These are phyloP conservation scores for Bos javanicus DNA, from an alignment of 2,113 vertebrate species.

Conservation along the genomic window DNA sequence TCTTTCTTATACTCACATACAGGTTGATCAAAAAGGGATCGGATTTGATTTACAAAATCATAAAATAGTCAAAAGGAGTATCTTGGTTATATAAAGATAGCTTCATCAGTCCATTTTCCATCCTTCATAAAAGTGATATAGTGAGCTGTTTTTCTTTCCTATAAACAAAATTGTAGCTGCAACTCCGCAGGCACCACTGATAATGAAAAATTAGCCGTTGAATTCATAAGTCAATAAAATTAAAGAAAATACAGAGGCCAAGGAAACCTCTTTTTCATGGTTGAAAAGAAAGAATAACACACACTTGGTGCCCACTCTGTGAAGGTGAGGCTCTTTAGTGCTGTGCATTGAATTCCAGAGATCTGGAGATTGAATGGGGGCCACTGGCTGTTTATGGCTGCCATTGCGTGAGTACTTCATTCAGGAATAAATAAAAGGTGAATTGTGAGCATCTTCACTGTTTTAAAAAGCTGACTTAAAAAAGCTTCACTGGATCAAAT, in stretches of 20 bases:
- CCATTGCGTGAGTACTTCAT: neutral
- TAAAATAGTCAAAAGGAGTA: slow-evolving; percentile 28
- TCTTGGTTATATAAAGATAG: neutral
- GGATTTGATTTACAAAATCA: slow-evolving; percentile 29
- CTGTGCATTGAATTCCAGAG: neutral
- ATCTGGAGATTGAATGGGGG: neutral
- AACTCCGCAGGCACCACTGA: neutral
- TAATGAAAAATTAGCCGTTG: neutral
- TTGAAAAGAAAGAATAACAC: neutral
- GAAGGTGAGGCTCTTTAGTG: neutral
- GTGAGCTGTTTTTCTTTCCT: neutral
- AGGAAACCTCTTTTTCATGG: neutral
- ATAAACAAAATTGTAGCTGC: neutral
- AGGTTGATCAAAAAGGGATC: slow-evolving; percentile 25
- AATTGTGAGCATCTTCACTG: neutral
- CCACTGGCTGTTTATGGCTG: neutral
- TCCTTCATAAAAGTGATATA: neutral
- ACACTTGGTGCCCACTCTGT: neutral
- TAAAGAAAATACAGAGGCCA: neutral
- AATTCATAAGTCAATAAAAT: neutral
- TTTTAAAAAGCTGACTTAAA: slow-evolving; percentile 7
- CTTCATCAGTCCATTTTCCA: neutral
- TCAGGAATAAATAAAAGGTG: neutral
- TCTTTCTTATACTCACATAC: neutral
- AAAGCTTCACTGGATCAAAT: neutral